Evolutionary conservation across 1,140 invertebrate genomes (phyloP), one percentile per base, ranked within the genome.

Genomic region (Drosophila mojavensis): DNA sequence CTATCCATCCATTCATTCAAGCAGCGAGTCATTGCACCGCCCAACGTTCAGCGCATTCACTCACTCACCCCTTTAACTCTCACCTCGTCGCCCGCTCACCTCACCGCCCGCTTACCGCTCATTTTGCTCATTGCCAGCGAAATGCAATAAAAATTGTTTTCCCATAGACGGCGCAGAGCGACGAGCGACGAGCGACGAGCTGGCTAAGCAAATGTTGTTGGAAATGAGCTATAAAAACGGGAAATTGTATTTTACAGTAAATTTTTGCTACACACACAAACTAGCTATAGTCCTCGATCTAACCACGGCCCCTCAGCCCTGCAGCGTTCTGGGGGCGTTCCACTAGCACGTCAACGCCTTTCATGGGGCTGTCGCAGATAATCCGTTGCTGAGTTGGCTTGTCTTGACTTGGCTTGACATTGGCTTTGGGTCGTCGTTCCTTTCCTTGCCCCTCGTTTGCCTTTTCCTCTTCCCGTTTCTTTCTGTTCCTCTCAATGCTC

Each of bases 61-160:
- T 47, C n/a, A 28, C 33, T 68, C 78, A 64, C 58, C 51, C 59
- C 66, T 62, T 48, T 48, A 17, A 62, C 69, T 26, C 15, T 28
- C 50, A 53, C 24, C 50, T 30, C 41, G n/a, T 11, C 47, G 5
- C 4, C 28, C 28, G 20, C 20, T 51, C 39, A 33, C 41, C 26
- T 7, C 30, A 4, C 6, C 11, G 36, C 36, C 60, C 24, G 28
- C 69, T 43, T 41, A 70, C 66, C 69, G 53, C 69, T 74, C 79
- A 77, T 83, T 82, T 80, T 73, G 69, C 83, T 88, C 78, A 86
- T 86, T 83, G 79, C 83, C 83, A 83, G 79, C 76, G 70, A 79
- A 86, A 86, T 86, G 84, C 84, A 89, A 86, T 86, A 89, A 86
- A 88, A 88, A 86, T 86, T 86, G 83, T 86, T 89, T 86, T 86